phyloP scores from a whole-genome alignment of 2,888 invertebrate genomes.

The Plagodis dolabraria region DNA sequence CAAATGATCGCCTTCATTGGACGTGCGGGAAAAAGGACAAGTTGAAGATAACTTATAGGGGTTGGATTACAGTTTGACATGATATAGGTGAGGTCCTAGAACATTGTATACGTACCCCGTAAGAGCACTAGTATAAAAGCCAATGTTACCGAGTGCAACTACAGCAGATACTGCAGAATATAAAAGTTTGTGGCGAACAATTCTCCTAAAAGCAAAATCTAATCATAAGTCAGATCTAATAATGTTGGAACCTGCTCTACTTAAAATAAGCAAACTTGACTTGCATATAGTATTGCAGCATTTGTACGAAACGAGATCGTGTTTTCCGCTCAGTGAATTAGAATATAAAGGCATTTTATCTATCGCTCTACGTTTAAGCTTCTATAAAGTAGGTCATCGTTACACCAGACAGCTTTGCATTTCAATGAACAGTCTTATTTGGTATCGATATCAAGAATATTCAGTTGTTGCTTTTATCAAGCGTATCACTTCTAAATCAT shows the following conservation, averaged over 20 bases:
- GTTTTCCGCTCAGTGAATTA: conserved; percentile 58
- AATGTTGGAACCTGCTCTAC: conserved; percentile 11
- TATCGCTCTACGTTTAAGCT: conserved; percentile 41
- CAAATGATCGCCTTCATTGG: conserved; percentile 45
- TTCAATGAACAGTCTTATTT: conserved; percentile 33
- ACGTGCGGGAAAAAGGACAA: conserved; percentile 44
- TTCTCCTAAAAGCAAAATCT: background rate
- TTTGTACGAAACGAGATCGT: conserved; percentile 46
- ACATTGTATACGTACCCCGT: background rate
- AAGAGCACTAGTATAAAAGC: background rate
- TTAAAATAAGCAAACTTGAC: conserved; percentile 21
- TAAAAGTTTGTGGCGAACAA: background rate
- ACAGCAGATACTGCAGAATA: background rate
- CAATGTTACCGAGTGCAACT: background rate
- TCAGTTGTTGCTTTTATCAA: background rate
- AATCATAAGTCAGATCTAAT: conserved; percentile 3
- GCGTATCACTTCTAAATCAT: too few relatives aligned
- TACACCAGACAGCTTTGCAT: conserved; percentile 36
- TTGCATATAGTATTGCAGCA: conserved; percentile 25
- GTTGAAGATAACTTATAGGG: conserved; percentile 35
- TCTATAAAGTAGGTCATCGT: conserved; percentile 47
- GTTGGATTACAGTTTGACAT: conserved; percentile 24
- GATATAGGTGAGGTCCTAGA: conserved; percentile 21
- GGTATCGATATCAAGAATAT: conserved; percentile 10
- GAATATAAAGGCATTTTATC: conserved; percentile 50